Evolutionary conservation across 2,113 vertebrate species (phyloP).

Genomic region (Catharus fuscescens): DNA sequence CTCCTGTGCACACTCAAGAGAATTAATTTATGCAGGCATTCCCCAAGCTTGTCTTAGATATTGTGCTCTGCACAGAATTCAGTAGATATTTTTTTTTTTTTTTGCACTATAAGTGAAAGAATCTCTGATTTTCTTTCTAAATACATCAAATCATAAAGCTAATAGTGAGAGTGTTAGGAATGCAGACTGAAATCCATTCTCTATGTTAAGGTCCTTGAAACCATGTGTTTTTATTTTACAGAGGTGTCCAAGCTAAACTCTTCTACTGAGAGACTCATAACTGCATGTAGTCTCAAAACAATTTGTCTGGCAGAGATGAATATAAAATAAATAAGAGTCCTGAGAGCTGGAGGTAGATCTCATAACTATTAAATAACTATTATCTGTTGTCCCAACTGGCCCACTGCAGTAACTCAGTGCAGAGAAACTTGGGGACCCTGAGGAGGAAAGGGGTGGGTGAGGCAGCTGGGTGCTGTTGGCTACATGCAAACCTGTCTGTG

Average conservation of each 20-base stretch:
- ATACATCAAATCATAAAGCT: not conserved
- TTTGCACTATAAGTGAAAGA: not conserved
- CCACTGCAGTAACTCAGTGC: not conserved
- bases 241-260: not conserved
- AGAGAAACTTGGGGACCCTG: not conserved
- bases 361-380: not conserved
- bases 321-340: not conserved
- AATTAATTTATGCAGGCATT: not conserved
- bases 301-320: not conserved
- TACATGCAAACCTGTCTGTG: not conserved
- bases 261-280: not conserved
- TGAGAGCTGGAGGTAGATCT: not conserved
- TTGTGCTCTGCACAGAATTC: not conserved
- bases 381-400: not conserved
- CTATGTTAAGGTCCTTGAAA: not conserved
- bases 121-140: not conserved
- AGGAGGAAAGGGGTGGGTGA: rapidly evolving
- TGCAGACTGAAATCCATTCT: not conserved
- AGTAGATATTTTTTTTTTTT: not conserved
- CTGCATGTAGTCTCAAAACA: not conserved
- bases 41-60: not conserved
- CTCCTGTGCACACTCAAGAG: not conserved
- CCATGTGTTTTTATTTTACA: not conserved
- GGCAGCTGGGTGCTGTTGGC: not conserved
- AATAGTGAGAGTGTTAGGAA: not conserved